Percentiles rank a stretch among this genome's conserved stretches.
Conservation (phyloP, 2,113 vertebrate species). For the Mohoua ochrocephala region DNA sequence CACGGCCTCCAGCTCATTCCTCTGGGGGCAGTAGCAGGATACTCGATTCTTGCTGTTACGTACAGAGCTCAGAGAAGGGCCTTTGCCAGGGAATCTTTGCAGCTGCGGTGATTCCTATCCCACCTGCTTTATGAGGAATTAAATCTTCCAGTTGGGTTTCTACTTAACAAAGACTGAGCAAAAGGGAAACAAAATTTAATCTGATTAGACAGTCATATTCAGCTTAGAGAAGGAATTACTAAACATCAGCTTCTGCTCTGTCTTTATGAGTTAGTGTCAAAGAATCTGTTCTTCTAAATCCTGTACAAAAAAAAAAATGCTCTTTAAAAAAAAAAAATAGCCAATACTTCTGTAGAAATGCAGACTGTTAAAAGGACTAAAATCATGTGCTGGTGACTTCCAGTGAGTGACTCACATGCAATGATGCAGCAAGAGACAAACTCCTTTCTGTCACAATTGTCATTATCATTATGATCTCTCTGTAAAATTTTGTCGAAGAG, state of each 20-base stretch:
- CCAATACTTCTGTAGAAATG: neutral
- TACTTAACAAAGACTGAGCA: neutral
- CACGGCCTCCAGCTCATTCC: neutral
- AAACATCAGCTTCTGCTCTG: neutral
- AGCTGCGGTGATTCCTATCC: neutral
- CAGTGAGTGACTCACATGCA: neutral
- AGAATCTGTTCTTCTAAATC: neutral
- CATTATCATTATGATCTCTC: neutral
- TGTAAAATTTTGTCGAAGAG: neutral
- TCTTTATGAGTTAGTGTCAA: neutral
- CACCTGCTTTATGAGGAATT: neutral
- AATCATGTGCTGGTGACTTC: neutral
- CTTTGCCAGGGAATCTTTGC: neutral
- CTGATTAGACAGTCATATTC: neutral
- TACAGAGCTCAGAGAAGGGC: neutral
- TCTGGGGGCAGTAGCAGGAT: neutral
- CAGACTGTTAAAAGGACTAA: neutral
- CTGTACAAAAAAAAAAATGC: neutral
- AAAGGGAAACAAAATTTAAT: neutral
- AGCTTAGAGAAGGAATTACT: neutral
- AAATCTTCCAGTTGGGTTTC: neutral
- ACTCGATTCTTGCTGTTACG: rapidly evolving
- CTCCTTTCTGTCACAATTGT: neutral
- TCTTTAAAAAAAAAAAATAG: neutral
- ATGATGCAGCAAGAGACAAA: neutral